These are phyloP conservation scores for Magallana nippona DNA, from an alignment of 2,888 invertebrate species.

Conservation along the genomic window DNA sequence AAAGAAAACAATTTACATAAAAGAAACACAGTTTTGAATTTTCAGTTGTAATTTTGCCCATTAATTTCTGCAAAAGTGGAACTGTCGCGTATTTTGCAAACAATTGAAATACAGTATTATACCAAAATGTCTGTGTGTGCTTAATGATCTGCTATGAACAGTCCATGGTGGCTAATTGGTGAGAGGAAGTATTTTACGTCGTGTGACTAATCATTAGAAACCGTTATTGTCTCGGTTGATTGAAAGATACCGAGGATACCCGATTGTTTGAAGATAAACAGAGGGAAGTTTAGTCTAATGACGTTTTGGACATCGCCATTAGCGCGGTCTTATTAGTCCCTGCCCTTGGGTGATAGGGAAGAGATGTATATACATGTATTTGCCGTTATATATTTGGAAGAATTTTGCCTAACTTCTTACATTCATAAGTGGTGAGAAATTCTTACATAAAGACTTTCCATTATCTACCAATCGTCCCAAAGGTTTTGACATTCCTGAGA, in stretches of 20 bases:
- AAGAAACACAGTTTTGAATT: too few species aligned
- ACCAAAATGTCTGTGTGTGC: too few species aligned
- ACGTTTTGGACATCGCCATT: not conserved
- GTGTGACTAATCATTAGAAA: slow-evolving; percentile 19
- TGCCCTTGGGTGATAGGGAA: not conserved
- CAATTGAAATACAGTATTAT: too few species aligned
- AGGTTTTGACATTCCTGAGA: not conserved
- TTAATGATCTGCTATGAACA: too few species aligned
- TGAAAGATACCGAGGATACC: slow-evolving; percentile 18
- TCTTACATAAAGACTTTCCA: not conserved
- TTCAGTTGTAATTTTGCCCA: too few species aligned
- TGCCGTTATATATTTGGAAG: not conserved
- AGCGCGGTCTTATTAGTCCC: not conserved
- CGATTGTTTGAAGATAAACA: slow-evolving; percentile 13
- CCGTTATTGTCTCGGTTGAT: slow-evolving; percentile 10
- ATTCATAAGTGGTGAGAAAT: not conserved
- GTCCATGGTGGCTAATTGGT: not conserved
- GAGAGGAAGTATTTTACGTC: not conserved
- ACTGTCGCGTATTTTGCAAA: too few species aligned
- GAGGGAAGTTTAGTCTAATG: not conserved
- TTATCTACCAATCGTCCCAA: not conserved
- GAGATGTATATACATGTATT: not conserved
- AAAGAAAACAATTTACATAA: too few species aligned
- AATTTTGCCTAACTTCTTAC: slow-evolving; percentile 6
- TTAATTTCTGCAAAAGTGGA: too few species aligned